Conservation (phyloP, 2,797 vertebrate species). For the Carapus acus region DNA sequence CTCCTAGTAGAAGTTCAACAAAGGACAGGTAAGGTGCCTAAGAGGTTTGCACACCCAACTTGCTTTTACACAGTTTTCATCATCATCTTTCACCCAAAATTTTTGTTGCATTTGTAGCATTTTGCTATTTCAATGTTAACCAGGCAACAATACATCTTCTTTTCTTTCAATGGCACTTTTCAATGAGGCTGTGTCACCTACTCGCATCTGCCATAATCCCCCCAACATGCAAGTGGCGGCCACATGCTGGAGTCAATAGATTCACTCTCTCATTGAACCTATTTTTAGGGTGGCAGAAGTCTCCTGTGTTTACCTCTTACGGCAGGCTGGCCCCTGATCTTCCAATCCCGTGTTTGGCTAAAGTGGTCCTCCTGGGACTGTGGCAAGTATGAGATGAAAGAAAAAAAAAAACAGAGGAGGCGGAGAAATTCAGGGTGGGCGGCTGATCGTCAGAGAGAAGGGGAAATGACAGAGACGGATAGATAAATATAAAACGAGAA, state of each 20-base stretch:
- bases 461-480: constrained; percentile 29
- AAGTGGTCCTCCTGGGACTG: constrained; percentile 66
- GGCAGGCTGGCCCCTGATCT: constrained; percentile 61
- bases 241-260: constrained; percentile 33
- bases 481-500: constrained; percentile 29
- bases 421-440: constrained; percentile 18
- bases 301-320: constrained; percentile 57
- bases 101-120: constrained; percentile 31
- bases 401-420: constrained; percentile 32
- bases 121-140: constrained; percentile 40
- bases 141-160: too few relatives aligned
- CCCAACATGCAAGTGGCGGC: constrained; percentile 37
- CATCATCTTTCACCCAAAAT: constrained; percentile 22
- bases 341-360: constrained; percentile 65
- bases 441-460: constrained; percentile 11
- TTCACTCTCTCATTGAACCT: constrained; percentile 17
- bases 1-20: too few relatives aligned
- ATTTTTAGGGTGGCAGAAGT: constrained; percentile 37
- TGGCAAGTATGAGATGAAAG: constrained; percentile 35
- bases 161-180: constrained; percentile 54
- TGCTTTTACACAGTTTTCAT: constrained; percentile 5
- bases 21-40: too few relatives aligned
- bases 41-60: too few relatives aligned
- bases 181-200: constrained; percentile 56
- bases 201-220: constrained; percentile 50